A percentile compares a stretch with the other conserved stretches of the same genome.
Evolutionary conservation across 1,140 invertebrate species (phyloP).

Genomic region (Brachionus paranguensis): DNA sequence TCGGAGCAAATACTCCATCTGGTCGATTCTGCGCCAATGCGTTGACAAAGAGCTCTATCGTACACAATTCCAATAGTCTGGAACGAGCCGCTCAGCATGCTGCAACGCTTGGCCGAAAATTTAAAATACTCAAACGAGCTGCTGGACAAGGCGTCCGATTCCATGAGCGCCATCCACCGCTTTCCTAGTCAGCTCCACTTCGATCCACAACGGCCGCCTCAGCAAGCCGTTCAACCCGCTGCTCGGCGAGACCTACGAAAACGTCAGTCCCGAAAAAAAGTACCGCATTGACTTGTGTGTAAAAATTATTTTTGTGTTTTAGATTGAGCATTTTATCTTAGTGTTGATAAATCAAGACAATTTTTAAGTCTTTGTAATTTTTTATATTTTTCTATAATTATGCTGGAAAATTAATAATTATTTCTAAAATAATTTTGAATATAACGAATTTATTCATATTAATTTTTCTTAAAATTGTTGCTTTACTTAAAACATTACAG

Average conservation of each 20-base stretch:
- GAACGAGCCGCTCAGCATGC: constrained; percentile 90
- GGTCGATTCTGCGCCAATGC: constrained; percentile 86
- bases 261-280: constrained; percentile 60
- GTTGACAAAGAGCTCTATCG: constrained; percentile 84
- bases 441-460: no score
- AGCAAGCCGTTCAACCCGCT: constrained; percentile 40
- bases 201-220: not conserved
- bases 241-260: constrained; percentile 36
- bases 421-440: no score
- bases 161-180: constrained; percentile 51
- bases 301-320: no score
- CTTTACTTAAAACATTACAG: no score
- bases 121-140: constrained; percentile 79
- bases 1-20: constrained; percentile 80
- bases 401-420: no score
- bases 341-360: no score
- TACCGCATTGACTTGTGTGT: no score
- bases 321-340: no score
- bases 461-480: no score
- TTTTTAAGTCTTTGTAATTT: no score
- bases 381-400: no score
- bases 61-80: constrained; percentile 95
- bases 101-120: constrained; percentile 87
- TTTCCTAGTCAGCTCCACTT: constrained; percentile 17
- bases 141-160: constrained; percentile 67